Percentiles rank a stretch among this genome's conserved stretches.
These are phyloP conservation scores for Anguilla megastoma DNA, from an alignment of 2,797 vertebrate species.

Conservation along the genomic window DNA sequence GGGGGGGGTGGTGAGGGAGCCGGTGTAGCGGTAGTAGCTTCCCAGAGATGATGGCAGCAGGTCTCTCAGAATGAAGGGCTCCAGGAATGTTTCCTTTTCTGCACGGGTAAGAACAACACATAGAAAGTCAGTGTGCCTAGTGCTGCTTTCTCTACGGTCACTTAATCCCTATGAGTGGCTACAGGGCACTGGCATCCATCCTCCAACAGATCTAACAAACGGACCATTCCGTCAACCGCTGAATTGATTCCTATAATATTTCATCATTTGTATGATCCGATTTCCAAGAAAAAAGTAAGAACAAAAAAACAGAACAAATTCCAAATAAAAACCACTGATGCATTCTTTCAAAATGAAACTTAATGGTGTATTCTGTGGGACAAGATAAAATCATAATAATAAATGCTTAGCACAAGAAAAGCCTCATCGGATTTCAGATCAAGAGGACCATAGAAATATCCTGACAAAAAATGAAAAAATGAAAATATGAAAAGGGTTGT, in stretches of 20 bases:
- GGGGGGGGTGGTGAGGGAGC: constrained; percentile 92
- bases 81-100: constrained; percentile 97
- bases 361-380: constrained; percentile 51
- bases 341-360: constrained; percentile 46
- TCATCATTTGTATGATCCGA: constrained; percentile 32
- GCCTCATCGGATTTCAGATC: constrained; percentile 53
- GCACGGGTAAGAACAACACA: constrained; percentile 46
- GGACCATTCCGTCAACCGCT: constrained; percentile 27
- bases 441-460: constrained; percentile 43
- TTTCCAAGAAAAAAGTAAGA: constrained; percentile 30
- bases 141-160: constrained; percentile 31
- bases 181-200: neutral
- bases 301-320: constrained; percentile 32
- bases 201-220: constrained; percentile 5
- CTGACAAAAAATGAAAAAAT: constrained; percentile 26
- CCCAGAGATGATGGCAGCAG: constrained; percentile 84
- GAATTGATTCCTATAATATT: constrained; percentile 28
- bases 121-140: constrained; percentile 32
- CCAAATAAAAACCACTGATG: constrained; percentile 43
- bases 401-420: constrained; percentile 48
- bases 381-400: constrained; percentile 43
- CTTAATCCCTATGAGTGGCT: neutral
- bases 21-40: constrained; percentile 92
- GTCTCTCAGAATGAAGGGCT: constrained; percentile 90
- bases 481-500: constrained; percentile 25